These are phyloP conservation scores for Harpagifer antarcticus DNA, from an alignment of 2,797 vertebrate species.

Conservation along the genomic window DNA sequence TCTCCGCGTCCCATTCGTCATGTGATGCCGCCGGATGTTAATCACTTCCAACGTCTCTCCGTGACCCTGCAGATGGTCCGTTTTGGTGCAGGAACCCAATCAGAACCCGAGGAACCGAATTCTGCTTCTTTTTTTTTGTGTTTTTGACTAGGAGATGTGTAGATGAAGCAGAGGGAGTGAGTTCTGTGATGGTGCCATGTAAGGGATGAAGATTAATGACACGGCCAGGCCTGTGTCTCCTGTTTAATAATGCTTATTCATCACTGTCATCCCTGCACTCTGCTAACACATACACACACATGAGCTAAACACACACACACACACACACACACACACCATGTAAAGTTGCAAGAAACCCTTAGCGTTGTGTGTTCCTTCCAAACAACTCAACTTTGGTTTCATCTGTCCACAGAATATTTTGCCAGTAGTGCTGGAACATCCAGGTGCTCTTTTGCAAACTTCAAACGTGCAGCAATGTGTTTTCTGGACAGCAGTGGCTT, in stretches of 20 bases:
- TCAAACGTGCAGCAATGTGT: too few species aligned
- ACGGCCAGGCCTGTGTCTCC: slow-evolving; percentile 64
- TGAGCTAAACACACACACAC: slow-evolving; percentile 30
- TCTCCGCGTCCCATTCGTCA: slow-evolving; percentile 53
- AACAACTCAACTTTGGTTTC: too few species aligned
- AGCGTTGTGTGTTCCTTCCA: too few species aligned
- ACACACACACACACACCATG: slow-evolving; percentile 17
- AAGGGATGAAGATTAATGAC: slow-evolving; percentile 79
- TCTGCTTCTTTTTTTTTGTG: slow-evolving; percentile 30
- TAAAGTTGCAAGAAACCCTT: too few species aligned
- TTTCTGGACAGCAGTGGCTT: too few species aligned
- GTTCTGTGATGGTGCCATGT: slow-evolving; percentile 63
- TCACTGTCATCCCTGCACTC: slow-evolving; percentile 66
- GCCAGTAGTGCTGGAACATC: too few species aligned
- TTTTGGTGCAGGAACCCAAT: slow-evolving; percentile 31
- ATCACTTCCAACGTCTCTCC: slow-evolving; percentile 29
- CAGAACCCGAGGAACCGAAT: slow-evolving; percentile 13
- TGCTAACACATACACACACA: slow-evolving; percentile 25
- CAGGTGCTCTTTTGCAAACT: too few species aligned
- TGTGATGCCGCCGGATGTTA: slow-evolving; percentile 29
- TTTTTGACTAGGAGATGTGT: slow-evolving; percentile 48
- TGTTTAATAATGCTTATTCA: slow-evolving; percentile 80
- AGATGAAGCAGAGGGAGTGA: slow-evolving; percentile 44
- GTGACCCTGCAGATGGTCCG: slow-evolving; percentile 49
- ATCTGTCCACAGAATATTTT: too few species aligned